Percentiles rank a stretch among this genome's conserved stretches.
Conservation (phyloP, 2,113 vertebrate species). For the Papio anubis region DNA sequence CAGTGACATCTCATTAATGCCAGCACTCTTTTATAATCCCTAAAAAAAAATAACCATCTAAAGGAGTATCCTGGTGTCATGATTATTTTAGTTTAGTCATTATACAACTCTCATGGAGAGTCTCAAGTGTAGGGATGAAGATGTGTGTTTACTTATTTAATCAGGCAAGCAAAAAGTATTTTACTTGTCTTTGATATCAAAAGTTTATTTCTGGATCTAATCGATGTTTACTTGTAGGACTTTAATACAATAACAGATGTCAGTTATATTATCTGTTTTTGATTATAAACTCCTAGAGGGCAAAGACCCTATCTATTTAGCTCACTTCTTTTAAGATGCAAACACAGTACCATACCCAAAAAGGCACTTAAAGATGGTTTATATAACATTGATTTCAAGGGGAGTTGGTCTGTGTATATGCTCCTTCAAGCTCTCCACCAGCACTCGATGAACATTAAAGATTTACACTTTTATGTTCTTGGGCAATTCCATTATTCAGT, state of each 20-base stretch:
- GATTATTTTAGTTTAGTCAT: constrained; percentile 48
- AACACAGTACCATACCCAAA: constrained; percentile 50
- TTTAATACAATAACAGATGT: constrained; percentile 53
- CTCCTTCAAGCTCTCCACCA: background rate
- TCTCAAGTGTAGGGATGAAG: constrained; percentile 19
- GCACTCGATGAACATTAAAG: background rate
- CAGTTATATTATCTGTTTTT: constrained; percentile 57
- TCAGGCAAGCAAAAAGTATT: constrained; percentile 58
- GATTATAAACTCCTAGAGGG: constrained; percentile 63
- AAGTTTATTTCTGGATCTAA: constrained; percentile 62
- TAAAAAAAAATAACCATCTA: constrained; percentile 33
- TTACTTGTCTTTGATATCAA: constrained; percentile 59
- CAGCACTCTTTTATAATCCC: background rate
- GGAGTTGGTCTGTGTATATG: background rate
- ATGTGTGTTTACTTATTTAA: constrained; percentile 50
- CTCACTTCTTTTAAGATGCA: constrained; percentile 59
- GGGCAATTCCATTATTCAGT: constrained; percentile 9
- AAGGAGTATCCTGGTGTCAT: background rate
- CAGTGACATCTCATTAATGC: background rate
- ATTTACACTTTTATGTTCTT: constrained; percentile 21
- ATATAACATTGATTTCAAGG: constrained; percentile 51
- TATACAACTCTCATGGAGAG: constrained; percentile 40
- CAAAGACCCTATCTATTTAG: constrained; percentile 45
- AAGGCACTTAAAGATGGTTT: constrained; percentile 62
- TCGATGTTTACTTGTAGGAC: constrained; percentile 66